Evolutionary conservation across 2,113 vertebrate species (phyloP), one percentile per base, ranked within the genome.

Genomic region (Ophiodon elongatus): DNA sequence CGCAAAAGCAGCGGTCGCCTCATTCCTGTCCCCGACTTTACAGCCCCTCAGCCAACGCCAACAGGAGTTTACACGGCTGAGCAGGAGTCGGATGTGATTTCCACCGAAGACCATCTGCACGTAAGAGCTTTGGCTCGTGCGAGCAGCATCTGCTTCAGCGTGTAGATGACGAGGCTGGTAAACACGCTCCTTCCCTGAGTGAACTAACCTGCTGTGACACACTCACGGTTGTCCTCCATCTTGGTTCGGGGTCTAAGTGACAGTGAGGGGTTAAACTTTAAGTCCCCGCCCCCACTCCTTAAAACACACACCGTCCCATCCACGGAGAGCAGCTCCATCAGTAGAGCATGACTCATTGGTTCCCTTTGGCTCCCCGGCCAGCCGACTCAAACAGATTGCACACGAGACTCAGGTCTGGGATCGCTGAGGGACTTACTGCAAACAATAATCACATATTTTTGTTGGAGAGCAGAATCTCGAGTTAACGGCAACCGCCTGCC

Each of bases 371-470:
- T 84, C 85, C 67, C 67, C 45, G 84, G 85, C 80, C 82, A 67
- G 27, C 82, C 19, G 80, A 94, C 84, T 84, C 27, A 43, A 80
- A 79, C 70, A 82, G 83, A 88, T 80, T 85, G 85, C 84, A 85
- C 73, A 73, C 80, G 70, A 57, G 79, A 84, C 79, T 87, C 70
- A 60, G 90, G 82, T 89, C 85, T 89, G 80, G 73, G 71, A 89
- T 33, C 59, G 79, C 88, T 56, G 85, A 88, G 82, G 89, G 87
- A 94, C 89, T 82, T 88, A 85, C 81, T 90, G 89, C 83, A 93
- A 93, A 94, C 93, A 94, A 88, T 90, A 93, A 92, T 94, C 89
- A 79, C 88, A 89, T 93, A 91, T 95, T 95, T 95, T 93, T 88
- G 59, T 94, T 95, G 94, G 93, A 94, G 73, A 78, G 83, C 47